phyloP scores from a whole-genome alignment of 2,113 vertebrate species.

The Rhea pennata region DNA sequence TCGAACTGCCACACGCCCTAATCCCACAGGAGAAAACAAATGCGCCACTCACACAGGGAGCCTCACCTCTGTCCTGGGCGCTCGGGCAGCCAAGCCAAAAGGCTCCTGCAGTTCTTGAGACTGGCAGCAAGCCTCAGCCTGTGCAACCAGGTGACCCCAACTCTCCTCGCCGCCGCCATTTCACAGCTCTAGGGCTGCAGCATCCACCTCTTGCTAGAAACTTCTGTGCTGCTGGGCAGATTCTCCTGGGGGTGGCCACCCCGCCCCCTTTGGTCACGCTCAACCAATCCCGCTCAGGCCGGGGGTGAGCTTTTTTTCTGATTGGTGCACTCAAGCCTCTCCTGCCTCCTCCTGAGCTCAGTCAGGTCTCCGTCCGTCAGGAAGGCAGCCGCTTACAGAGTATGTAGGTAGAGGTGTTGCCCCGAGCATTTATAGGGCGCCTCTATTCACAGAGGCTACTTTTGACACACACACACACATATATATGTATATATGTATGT shows the following conservation, averaged over 20 bases:
- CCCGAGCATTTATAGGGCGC: accelerated
- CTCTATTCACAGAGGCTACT: accelerated
- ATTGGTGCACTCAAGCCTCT: background rate
- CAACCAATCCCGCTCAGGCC: background rate
- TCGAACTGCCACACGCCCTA: accelerated
- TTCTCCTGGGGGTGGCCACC: background rate
- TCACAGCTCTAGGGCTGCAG: background rate
- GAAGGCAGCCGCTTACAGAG: accelerated
- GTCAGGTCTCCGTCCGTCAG: background rate
- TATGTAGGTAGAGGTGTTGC: background rate
- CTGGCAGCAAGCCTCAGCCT: accelerated
- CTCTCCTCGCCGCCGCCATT: accelerated
- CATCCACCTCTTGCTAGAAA: background rate
- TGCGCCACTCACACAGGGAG: accelerated
- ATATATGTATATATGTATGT: background rate
- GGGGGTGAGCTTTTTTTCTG: background rate
- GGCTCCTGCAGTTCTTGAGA: accelerated
- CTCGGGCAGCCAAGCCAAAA: accelerated
- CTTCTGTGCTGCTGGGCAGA: background rate
- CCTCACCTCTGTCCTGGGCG: accelerated
- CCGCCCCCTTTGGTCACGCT: background rate
- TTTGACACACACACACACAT: no score
- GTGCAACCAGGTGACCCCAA: no score
- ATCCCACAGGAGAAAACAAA: background rate
- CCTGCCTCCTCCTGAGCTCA: accelerated